Evolutionary conservation across 2,113 vertebrate genomes (phyloP), one percentile per base, ranked within the genome.

Genomic region (Etia nguti): DNA sequence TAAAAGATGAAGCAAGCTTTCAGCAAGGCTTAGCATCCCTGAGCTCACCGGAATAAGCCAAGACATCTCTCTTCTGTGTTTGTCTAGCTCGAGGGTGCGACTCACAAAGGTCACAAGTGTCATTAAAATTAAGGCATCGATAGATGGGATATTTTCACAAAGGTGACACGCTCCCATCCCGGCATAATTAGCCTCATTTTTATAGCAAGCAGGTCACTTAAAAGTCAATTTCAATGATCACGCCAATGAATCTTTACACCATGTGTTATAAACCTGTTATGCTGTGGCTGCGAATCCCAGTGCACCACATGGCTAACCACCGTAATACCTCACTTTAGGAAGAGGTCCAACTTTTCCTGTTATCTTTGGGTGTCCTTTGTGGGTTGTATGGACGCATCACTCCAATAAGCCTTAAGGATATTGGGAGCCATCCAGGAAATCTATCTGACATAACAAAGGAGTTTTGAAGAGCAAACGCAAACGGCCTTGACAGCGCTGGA

Each of bases 301-400:
- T 46, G 92, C 80, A 62, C 73, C 79, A 77, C 90, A 26, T 22
- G 11, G 29, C 52, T 29, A 60, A 83, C 62, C 46, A 80, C 75
- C 0, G 79, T 86, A 80, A 92, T 75, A 57, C 86, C 84, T 88
- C 68, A 84, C 89, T 94, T 94, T 86, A 93, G 93, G 92, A 96
- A 56, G 89, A 77, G 88, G 83, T 95, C 92, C 92, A 95, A 89
- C 92, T 90, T 90, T 85, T 84, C 79, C 90, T 92, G 90, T 95
- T 95, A 96, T 95, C 95, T 93, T 93, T 93, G 89, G 70, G 84
- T 90, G 94, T 96, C 95, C 94, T 96, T 94, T 95, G 94, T 82
- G 79, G 91, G 91, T 88, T 92, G 85, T 93, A 92, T 91, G 92
- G 86, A 94, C 93, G 92, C 90, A 87, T 88, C 87, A 79, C 88